A percentile compares a stretch with the other conserved stretches of the same genome.
These are phyloP conservation scores for Trachymyrmex septentrionalis DNA, from an alignment of 1,140 invertebrate species.

Conservation along the genomic window DNA sequence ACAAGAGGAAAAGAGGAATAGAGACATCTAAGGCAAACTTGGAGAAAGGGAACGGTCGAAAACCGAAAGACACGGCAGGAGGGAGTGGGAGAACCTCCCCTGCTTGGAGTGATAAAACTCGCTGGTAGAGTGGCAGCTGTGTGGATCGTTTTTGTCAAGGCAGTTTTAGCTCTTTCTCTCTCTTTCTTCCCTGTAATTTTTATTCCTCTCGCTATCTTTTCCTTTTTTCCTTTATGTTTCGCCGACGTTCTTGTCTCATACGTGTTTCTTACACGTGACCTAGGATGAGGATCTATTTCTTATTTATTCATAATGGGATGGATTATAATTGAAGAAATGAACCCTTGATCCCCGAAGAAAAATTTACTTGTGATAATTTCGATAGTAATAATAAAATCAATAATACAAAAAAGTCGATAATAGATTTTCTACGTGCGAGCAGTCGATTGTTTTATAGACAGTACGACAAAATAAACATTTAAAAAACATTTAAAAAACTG, in stretches of 20 bases:
- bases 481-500: conserved; percentile 1
- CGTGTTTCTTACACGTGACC: conserved; percentile 10
- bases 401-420: not conserved
- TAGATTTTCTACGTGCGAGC: not conserved
- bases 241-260: not conserved
- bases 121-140: conserved; percentile 55
- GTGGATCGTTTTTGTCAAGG: conserved; percentile 57
- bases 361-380: conserved; percentile 1
- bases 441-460: not conserved
- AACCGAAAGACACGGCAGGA: not conserved
- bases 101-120: conserved; percentile 74
- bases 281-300: not conserved
- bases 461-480: not conserved
- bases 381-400: not conserved
- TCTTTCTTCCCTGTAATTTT: not conserved
- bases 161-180: conserved; percentile 9
- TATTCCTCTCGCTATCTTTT: not conserved
- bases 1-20: conserved; percentile 40
- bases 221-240: conserved; percentile 33
- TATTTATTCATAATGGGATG: not conserved
- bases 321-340: not conserved
- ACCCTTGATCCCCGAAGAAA: not conserved
- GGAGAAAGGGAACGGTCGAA: conserved; percentile 57
- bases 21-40: not conserved
- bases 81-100: conserved; percentile 66